Percentiles rank a stretch among this genome's conserved stretches.
Conservation (phyloP, 2,113 vertebrate genomes). For the Eidolon helvum region DNA sequence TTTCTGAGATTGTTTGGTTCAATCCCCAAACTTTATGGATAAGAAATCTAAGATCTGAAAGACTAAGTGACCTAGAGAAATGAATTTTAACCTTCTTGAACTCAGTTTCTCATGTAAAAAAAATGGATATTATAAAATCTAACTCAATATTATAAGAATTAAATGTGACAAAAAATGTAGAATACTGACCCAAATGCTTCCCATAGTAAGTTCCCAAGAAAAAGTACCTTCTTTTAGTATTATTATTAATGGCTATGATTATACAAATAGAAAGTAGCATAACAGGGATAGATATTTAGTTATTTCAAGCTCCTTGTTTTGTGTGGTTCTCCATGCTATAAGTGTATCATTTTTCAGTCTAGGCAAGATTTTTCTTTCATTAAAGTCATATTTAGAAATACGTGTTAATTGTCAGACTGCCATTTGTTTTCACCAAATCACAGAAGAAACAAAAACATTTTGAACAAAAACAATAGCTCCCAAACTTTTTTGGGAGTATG, state of each 20-base stretch:
- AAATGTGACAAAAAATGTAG: neutral
- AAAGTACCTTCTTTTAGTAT: neutral
- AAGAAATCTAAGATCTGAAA: neutral
- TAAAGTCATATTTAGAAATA: slow-evolving; percentile 35
- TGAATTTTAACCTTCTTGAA: neutral
- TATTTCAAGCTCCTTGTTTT: neutral
- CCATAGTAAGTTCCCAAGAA: neutral
- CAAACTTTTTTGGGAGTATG: neutral
- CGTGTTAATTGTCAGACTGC: slow-evolving; percentile 1
- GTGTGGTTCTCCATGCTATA: neutral
- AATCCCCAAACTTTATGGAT: neutral
- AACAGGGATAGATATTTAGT: neutral
- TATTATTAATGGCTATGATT: neutral
- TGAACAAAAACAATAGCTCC: slow-evolving; percentile 4
- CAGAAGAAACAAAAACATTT: slow-evolving; percentile 36
- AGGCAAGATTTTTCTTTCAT: slow-evolving; percentile 2
- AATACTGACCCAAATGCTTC: neutral
- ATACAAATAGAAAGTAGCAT: neutral
- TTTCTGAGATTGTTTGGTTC: neutral
- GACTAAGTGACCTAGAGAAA: neutral
- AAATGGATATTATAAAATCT: neutral
- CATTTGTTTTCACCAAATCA: slow-evolving; percentile 31
- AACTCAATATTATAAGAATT: neutral
- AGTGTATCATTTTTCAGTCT: neutral
- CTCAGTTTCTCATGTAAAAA: neutral